These are phyloP conservation scores for Pycnonotus jocosus DNA, from an alignment of 2,113 vertebrate genomes.

Conservation along the genomic window DNA sequence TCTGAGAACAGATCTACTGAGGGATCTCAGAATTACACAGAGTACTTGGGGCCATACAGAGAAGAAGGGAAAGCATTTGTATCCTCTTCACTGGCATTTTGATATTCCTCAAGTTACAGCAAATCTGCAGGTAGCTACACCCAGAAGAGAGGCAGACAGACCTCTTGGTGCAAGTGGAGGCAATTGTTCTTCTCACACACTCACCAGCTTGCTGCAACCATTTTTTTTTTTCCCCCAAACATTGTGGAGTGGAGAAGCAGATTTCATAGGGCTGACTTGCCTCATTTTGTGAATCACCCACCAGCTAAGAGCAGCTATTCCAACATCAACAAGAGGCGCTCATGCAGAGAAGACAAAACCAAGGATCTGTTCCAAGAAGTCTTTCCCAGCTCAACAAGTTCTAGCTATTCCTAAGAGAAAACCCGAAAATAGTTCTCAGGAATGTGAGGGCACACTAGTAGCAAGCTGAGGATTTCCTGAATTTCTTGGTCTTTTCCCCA, in stretches of 20 bases:
- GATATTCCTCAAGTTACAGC: fast-evolving
- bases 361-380: slow-evolving; percentile 41
- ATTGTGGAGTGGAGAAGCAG: neutral
- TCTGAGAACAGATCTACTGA: neutral
- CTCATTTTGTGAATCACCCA: slow-evolving; percentile 28
- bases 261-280: neutral
- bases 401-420: slow-evolving; percentile 52
- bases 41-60: too few relatives aligned
- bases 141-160: neutral
- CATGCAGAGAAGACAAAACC: slow-evolving; percentile 53
- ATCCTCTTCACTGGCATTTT: neutral
- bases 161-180: neutral
- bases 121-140: neutral
- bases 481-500: slow-evolving; percentile 13
- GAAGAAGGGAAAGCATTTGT: neutral
- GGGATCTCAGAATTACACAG: neutral
- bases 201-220: neutral
- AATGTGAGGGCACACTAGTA: slow-evolving; percentile 38
- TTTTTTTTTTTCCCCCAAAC: neutral
- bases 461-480: slow-evolving; percentile 51
- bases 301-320: neutral
- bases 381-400: slow-evolving; percentile 61
- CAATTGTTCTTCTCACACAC: neutral
- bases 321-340: slow-evolving; percentile 38
- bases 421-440: slow-evolving; percentile 38